Evolutionary conservation across 2,113 vertebrate species (phyloP), one percentile per base, ranked within the genome.

Genomic region (Bufo bufo): DNA sequence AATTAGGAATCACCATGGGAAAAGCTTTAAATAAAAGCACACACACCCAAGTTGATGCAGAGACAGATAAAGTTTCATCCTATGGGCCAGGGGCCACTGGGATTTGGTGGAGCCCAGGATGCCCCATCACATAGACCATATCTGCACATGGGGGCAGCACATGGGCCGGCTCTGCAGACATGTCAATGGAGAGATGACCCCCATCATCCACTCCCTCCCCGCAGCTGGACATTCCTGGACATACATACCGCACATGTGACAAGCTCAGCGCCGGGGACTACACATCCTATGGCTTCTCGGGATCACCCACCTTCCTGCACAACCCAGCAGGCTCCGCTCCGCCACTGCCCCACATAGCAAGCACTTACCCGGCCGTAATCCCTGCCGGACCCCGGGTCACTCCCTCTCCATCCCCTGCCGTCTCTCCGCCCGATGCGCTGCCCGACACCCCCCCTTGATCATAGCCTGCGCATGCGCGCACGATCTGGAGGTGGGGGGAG

Each of bases 391-490:
- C 82, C 87, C 72, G 87, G 72, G 87, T 88, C 82, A 88, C 87
- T 84, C 87, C 87, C 87, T 88, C 87, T 88, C 87, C 87, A 88
- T 88, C 87, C 72, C 82, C 61, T 52, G 82, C 82, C 66, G 58
- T 58, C 82, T 88, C 72, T 88, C 81, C 87, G 81, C 82, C 87
- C 72, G 82, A 84, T 78, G 72, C 72, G 58, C 71, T 56, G 87
- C 81, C 87, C 58, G 72, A 84, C 33, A 33, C 33, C 80, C 87
- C 81, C 56, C 59, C 72, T 74, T 72, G 72, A 69, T 49, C 58
- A 56, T 17, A 33, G 6, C n/a, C 20, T n/a, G 82, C 87, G 82
- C 87, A 88, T 88, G 87, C 82, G 87, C 87, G 9, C 17, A 4
- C 47, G 23, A 77, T 3, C 19, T 66, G 45, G 56, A 23, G 54